These are phyloP conservation scores for Trichogramma dendrolimi DNA, from an alignment of 2,888 invertebrate genomes.

Conservation along the genomic window DNA sequence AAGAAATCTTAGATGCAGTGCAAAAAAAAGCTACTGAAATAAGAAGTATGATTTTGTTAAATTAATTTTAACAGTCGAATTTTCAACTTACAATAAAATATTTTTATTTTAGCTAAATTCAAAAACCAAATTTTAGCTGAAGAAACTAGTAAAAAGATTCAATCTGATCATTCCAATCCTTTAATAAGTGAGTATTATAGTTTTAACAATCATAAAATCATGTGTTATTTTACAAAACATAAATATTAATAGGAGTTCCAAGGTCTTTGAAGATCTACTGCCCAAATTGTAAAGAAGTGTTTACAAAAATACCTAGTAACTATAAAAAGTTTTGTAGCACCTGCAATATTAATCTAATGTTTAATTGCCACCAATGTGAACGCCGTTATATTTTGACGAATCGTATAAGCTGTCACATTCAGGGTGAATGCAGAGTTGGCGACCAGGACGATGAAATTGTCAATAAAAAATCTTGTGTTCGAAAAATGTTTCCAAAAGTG, in stretches of 20 bases:
- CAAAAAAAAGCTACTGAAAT: not conserved
- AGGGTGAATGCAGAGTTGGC: not conserved
- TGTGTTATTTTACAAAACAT: no score
- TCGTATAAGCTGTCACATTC: not conserved
- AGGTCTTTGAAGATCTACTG: slow-evolving; percentile 1
- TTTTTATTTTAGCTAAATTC: not conserved
- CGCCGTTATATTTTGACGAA: not conserved
- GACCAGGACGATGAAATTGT: no score
- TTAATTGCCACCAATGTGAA: slow-evolving; percentile 1
- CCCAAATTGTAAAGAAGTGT: not conserved
- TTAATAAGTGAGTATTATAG: no score
- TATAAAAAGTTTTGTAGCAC: not conserved
- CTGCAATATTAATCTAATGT: not conserved
- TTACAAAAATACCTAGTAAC: not conserved
- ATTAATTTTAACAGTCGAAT: not conserved
- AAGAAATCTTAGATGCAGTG: not conserved
- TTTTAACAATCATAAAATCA: no score
- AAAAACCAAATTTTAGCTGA: not conserved
- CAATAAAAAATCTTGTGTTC: no score
- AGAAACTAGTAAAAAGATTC: no score
- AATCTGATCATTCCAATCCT: no score
- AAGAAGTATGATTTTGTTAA: not conserved
- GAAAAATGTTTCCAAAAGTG: not conserved
- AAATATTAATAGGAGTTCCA: slow-evolving; percentile 3
- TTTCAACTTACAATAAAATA: not conserved